Base-by-base conservation (phyloP, 2,113 vertebrate genomes). In the Tetraodon nigroviridis region DNA sequence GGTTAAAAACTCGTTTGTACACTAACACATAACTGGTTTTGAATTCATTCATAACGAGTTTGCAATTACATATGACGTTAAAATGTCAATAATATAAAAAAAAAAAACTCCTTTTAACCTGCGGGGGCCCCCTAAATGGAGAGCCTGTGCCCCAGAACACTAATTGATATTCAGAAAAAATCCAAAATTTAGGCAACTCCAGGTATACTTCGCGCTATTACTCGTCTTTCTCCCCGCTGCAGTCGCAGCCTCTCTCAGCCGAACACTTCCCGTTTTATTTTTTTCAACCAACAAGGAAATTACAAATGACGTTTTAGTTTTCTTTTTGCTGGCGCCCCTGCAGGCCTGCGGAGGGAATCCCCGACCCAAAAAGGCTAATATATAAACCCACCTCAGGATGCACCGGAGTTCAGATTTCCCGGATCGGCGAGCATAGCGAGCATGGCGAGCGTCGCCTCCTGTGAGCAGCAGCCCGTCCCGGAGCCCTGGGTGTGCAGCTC, bases 281-380 rank as follows among this genome's bases (percentile, higher is more conserved):
- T 24, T 16, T 5, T 21, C n/a, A 15, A 16, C 1, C 37, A 6
- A 47, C 6, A 4, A 54, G 73, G 59, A 71, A 80, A 68, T 50
- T 48, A 75, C 77, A 24, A 14, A 21, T 73, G 61, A 78, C 73
- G 69, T 76, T 56, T 50, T 60, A 55, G 58, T 72, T 75, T 73
- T 32, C 55, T 22, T 69, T 51, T 71, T 68, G 53, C 22, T 67
- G 20, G 20, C 1, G 18, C 52, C 58, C 42, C 48, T 55, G 20
- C 24, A 27, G 51, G 5, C 3, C 6, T 7, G 1, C 0, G 0
- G 10, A 66, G 83, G 80, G 78, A 79, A 74, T 69, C 32, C 64
- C 80, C 76, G 47, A 1, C 5, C 1, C 8, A 2, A 12, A 3
- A 13, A 44, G 42, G 16, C 42, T 16, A 37, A 37, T 20, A 20